These are phyloP conservation scores for Microctenopoma steveboyesi DNA, from an alignment of 2,797 vertebrate genomes.

Conservation along the genomic window DNA sequence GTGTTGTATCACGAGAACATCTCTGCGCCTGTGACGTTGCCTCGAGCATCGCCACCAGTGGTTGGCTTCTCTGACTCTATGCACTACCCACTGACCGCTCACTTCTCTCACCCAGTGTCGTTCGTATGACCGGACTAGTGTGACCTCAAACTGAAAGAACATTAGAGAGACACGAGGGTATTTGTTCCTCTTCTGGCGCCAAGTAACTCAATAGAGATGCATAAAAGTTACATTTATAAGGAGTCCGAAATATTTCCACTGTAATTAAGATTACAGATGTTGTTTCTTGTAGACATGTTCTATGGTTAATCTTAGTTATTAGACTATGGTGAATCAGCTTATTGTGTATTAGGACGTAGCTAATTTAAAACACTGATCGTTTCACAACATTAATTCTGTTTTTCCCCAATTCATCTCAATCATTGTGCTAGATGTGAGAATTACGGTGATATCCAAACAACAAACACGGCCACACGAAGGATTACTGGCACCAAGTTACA, in stretches of 20 bases:
- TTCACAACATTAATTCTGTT: not conserved
- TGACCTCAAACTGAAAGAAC: slow-evolving; percentile 65
- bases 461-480: not conserved
- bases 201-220: slow-evolving; percentile 28
- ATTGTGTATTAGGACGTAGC: not conserved
- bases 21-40: slow-evolving; percentile 71
- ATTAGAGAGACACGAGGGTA: not conserved
- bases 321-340: not conserved
- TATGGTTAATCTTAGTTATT: too few species aligned
- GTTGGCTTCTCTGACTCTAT: slow-evolving; percentile 68
- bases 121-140: slow-evolving; percentile 90
- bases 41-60: slow-evolving; percentile 72
- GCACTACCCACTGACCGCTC: slow-evolving; percentile 82
- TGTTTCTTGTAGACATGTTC: too few species aligned
- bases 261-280: too few species aligned
- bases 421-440: not conserved
- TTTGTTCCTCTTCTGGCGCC: slow-evolving; percentile 21
- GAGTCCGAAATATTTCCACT: not conserved
- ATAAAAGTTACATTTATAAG: not conserved
- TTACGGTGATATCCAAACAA: slow-evolving; percentile 1
- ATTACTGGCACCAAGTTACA: slow-evolving; percentile 4
- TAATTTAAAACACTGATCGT: slow-evolving; percentile 7
- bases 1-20: slow-evolving; percentile 88
- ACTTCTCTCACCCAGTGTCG: slow-evolving; percentile 84
- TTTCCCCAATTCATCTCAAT: not conserved